Evolutionary conservation across 2,113 vertebrate species (phyloP).

Genomic region (Myotis brandtii): DNA sequence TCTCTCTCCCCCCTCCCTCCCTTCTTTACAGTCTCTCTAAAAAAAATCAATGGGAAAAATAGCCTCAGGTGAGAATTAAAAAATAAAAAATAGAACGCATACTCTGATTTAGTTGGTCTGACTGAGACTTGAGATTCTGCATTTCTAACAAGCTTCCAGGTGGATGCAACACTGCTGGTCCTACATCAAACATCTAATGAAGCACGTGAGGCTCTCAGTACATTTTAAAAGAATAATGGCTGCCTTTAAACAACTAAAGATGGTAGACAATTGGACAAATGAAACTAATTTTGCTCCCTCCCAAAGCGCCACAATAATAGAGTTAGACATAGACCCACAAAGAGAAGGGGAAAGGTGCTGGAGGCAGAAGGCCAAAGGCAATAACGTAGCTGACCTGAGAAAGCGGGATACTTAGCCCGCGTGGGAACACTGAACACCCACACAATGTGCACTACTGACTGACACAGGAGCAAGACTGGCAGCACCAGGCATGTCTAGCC

Average conservation of each 20-base stretch:
- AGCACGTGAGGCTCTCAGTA: background rate
- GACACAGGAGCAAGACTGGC: background rate
- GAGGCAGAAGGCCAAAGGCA: background rate
- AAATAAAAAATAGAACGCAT: background rate
- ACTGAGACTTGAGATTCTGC: background rate
- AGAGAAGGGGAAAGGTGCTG: background rate
- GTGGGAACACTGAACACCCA: background rate
- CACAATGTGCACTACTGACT: background rate
- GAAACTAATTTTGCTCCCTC: background rate
- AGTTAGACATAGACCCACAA: background rate
- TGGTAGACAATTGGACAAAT: background rate
- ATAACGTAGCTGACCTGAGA: background rate
- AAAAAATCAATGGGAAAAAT: too few species aligned
- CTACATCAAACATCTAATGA: background rate
- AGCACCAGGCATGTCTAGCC: background rate
- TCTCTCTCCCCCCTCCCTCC: too few species aligned
- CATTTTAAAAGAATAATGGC: background rate
- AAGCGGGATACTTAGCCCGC: background rate
- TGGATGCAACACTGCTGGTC: background rate
- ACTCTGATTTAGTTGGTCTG: background rate
- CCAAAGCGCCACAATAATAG: background rate
- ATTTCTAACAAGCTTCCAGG: background rate
- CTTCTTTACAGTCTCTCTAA: too few species aligned
- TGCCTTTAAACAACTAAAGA: background rate
- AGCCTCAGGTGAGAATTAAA: too few species aligned